phyloP scores from a whole-genome alignment of 2,888 invertebrate genomes.

The Limnephilus rhombicus region DNA sequence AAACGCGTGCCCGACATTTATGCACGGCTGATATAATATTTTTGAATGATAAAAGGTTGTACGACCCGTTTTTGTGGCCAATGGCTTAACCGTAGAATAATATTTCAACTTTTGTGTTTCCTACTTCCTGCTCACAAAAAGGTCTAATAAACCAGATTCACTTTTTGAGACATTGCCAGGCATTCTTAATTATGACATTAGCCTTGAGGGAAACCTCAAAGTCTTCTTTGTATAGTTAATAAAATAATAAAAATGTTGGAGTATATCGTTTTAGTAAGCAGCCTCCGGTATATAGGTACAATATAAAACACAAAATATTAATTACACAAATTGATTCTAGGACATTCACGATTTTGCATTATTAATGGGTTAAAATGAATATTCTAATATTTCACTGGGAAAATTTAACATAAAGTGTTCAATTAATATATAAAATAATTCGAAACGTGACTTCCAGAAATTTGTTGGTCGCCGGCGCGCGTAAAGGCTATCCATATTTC shows the following conservation, averaged over 20 bases:
- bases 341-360: background rate
- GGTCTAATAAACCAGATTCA: no score
- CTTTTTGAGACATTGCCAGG: no score
- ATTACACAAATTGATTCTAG: background rate
- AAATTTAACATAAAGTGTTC: background rate
- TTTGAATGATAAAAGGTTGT: no score
- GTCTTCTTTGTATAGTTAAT: no score
- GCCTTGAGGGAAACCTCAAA: no score
- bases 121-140: no score
- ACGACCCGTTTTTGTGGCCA: no score
- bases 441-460: slow-evolving; percentile 28
- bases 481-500: slow-evolving; percentile 31
- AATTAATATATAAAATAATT: slow-evolving; percentile 8
- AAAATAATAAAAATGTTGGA: background rate
- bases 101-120: no score
- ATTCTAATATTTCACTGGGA: background rate
- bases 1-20: no score
- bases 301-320: background rate
- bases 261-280: background rate
- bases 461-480: background rate
- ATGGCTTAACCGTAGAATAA: no score
- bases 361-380: background rate
- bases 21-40: no score
- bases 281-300: background rate
- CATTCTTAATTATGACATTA: no score